phyloP scores from a whole-genome alignment of 2,113 vertebrate genomes.

The Laticauda laticaudata region DNA sequence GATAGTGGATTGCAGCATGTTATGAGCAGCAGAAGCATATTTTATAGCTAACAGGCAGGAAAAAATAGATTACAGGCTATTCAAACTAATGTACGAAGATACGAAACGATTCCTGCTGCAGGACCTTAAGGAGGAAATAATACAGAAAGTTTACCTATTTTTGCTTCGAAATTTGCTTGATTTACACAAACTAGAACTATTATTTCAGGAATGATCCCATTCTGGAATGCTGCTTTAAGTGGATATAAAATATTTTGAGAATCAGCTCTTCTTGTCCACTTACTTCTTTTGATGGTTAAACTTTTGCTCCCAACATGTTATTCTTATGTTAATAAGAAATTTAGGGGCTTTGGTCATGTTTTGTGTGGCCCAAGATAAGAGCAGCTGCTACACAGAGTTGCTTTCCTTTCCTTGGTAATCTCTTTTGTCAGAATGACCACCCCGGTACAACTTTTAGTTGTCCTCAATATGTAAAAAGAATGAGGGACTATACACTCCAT shows the following conservation, averaged over 20 bases:
- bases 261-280: accelerated
- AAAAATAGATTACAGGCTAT: neutral
- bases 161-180: neutral
- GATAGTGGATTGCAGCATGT: neutral
- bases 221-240: neutral
- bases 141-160: neutral
- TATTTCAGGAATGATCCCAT: neutral
- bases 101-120: neutral
- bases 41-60: neutral
- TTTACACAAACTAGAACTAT: neutral
- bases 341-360: neutral
- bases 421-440: neutral
- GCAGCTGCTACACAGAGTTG: neutral
- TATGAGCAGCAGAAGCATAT: neutral
- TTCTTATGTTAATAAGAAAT: neutral
- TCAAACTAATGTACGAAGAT: neutral
- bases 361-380: neutral
- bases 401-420: neutral
- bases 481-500: neutral
- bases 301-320: neutral
- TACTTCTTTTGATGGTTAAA: neutral
- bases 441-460: neutral
- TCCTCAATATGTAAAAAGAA: neutral
- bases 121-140: neutral
- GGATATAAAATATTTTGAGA: neutral